Percentiles rank a stretch among this genome's conserved stretches.
Conservation (phyloP, 1,140 invertebrate genomes). For the Camponotus vicinus region DNA sequence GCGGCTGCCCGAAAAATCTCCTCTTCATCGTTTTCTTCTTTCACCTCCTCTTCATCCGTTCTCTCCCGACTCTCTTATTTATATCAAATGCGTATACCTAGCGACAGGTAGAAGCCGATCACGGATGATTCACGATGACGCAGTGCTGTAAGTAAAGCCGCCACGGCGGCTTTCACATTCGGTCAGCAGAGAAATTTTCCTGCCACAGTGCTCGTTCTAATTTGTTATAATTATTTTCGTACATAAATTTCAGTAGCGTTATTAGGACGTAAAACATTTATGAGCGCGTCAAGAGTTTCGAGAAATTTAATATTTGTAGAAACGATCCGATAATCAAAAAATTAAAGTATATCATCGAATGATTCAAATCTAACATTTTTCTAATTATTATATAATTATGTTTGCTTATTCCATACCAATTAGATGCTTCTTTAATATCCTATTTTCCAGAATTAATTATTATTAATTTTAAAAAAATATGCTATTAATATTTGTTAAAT, state of each 20-base stretch:
- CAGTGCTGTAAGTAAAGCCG: neutral
- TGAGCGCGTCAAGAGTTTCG: too few species aligned
- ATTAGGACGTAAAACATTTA: neutral
- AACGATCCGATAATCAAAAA: neutral
- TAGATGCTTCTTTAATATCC: too few species aligned
- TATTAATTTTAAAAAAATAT: neutral
- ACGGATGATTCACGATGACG: conserved; percentile 55
- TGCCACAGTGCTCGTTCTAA: neutral
- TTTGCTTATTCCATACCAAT: neutral
- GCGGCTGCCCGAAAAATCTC: conserved; percentile 71
- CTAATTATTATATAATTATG: neutral
- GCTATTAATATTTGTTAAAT: neutral
- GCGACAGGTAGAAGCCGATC: conserved; percentile 42
- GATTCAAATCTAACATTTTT: neutral
- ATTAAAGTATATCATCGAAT: neutral
- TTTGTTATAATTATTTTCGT: conserved; percentile 36
- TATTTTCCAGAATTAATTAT: neutral
- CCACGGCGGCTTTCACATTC: conserved; percentile 37
- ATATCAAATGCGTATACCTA: conserved; percentile 12
- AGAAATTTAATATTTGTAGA: neutral
- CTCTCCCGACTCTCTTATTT: conserved; percentile 23
- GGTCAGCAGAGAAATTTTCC: conserved; percentile 48
- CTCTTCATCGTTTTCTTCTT: conserved; percentile 40
- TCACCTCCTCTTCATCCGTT: conserved; percentile 35
- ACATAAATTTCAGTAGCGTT: conserved; percentile 13